Evolutionary conservation across 2,888 invertebrate species (phyloP).

Genomic region (Altica lythri): DNA sequence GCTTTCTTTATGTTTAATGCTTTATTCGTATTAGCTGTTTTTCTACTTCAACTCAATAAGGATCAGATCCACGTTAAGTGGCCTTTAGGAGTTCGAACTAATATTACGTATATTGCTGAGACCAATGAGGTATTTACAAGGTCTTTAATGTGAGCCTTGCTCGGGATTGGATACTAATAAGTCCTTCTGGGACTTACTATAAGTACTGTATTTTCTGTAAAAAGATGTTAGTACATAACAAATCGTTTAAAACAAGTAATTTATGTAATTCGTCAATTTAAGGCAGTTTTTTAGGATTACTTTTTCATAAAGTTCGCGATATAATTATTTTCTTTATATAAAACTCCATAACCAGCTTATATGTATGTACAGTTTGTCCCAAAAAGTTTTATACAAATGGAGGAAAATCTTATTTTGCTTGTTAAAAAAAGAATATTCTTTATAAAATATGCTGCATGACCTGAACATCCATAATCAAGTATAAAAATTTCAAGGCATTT

Average conservation of each 20-base stretch:
- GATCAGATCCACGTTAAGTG: conserved; percentile 96
- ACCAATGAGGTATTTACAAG: conserved; percentile 78
- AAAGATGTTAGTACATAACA: conserved; percentile 18
- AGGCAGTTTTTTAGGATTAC: too few species aligned
- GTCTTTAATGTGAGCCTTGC: conserved; percentile 36
- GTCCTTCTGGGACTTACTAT: conserved; percentile 48
- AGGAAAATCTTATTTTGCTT: too few species aligned
- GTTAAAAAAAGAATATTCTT: too few species aligned
- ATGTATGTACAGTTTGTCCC: too few species aligned
- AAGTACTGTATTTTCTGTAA: conserved; percentile 33
- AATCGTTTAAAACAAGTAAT: background rate
- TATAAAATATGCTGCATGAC: too few species aligned
- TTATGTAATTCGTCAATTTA: too few species aligned
- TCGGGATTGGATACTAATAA: conserved; percentile 53
- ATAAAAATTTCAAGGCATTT: too few species aligned
- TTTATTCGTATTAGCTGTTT: conserved; percentile 97
- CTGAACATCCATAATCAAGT: too few species aligned
- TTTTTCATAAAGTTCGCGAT: too few species aligned
- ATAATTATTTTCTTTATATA: too few species aligned
- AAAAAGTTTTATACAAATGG: too few species aligned
- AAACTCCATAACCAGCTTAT: too few species aligned
- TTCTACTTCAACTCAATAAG: conserved; percentile 98
- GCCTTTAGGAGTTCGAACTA: conserved; percentile 94
- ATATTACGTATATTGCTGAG: conserved; percentile 91
- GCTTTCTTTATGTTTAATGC: conserved; percentile 99